Conservation (phyloP, 1,140 invertebrate genomes). For the Drosophila lowei region DNA sequence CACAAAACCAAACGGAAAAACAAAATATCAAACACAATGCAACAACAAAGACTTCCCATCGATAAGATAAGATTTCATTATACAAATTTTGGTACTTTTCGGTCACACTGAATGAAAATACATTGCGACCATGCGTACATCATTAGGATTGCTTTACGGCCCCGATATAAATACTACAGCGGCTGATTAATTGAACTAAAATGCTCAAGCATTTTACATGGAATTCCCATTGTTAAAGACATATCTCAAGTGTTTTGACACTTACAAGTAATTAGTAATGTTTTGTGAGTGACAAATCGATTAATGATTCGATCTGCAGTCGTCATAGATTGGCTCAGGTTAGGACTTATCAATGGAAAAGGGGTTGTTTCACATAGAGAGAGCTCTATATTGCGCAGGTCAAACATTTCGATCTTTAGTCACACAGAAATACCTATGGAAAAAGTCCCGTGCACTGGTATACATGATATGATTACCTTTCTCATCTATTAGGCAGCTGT, state of each 20-base stretch:
- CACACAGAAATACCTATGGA: too few relatives aligned
- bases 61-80: conserved; percentile 63
- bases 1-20: conserved; percentile 7
- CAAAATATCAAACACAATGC: conserved; percentile 22
- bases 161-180: conserved; percentile 6
- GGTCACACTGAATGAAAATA: conserved; percentile 17
- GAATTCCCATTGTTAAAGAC: too few relatives aligned
- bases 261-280: too few relatives aligned
- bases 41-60: conserved; percentile 21
- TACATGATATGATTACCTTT: not conserved
- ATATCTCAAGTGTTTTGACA: too few relatives aligned
- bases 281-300: too few relatives aligned
- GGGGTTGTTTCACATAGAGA: not conserved
- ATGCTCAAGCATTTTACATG: not conserved
- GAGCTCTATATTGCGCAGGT: conserved; percentile 9
- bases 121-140: conserved; percentile 15
- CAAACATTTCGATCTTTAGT: not conserved
- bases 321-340: conserved; percentile 5
- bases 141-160: conserved; percentile 16
- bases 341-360: not conserved
- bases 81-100: conserved; percentile 19
- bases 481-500: conserved; percentile 36
- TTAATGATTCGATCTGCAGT: not conserved
- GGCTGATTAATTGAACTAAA: not conserved
- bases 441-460: too few relatives aligned